phyloP scores from a whole-genome alignment of 1,140 invertebrate genomes.

The Globodera ellingtonae region DNA sequence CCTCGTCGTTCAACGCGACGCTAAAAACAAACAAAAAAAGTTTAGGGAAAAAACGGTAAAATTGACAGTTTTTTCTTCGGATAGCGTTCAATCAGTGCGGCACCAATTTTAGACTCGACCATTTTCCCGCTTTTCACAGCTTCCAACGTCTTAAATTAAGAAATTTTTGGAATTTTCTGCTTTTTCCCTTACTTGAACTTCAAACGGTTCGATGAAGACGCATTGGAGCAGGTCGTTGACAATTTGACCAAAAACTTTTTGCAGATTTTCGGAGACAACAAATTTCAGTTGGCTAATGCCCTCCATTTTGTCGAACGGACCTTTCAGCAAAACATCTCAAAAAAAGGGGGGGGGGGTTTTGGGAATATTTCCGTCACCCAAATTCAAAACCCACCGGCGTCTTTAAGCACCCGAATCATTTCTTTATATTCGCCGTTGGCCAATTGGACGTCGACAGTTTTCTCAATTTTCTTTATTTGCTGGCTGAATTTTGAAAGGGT shows the following conservation, averaged over 20 bases:
- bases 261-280: slow-evolving; percentile 42
- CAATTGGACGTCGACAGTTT: slow-evolving; percentile 46
- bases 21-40: slow-evolving; percentile 12
- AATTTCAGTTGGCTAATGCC: slow-evolving; percentile 51
- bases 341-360: neutral
- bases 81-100: slow-evolving; percentile 22
- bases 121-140: slow-evolving; percentile 40
- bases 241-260: slow-evolving; percentile 48
- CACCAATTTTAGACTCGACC: slow-evolving; percentile 28
- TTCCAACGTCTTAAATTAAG: slow-evolving; percentile 44
- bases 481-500: slow-evolving; percentile 39
- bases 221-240: slow-evolving; percentile 52
- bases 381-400: slow-evolving; percentile 30
- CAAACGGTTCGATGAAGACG: slow-evolving; percentile 58
- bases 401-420: slow-evolving; percentile 54
- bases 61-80: slow-evolving; percentile 14
- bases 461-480: slow-evolving; percentile 59
- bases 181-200: slow-evolving; percentile 48
- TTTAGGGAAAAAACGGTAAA: neutral
- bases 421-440: slow-evolving; percentile 46
- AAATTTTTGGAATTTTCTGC: slow-evolving; percentile 26
- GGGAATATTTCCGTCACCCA: neutral
- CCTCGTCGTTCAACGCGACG: slow-evolving; percentile 10
- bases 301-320: slow-evolving; percentile 53
- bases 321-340: slow-evolving; percentile 54